Evolutionary conservation across 2,797 vertebrate species (phyloP).

Genomic region (Malurus splendens): DNA sequence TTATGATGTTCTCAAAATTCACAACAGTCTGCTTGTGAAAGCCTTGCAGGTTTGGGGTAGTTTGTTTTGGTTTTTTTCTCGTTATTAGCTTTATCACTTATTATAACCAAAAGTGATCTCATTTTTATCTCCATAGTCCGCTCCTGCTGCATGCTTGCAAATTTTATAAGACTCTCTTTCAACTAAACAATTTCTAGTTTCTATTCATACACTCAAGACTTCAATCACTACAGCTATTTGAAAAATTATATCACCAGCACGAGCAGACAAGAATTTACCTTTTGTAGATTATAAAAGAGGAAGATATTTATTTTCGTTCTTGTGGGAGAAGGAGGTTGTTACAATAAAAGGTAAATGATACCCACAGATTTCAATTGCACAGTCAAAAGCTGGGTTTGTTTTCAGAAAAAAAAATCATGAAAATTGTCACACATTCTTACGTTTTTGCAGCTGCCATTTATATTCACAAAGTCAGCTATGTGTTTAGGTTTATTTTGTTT

Average conservation of each 20-base stretch:
- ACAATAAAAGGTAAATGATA: constrained; percentile 8
- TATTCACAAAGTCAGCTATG: neutral
- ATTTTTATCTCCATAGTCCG: neutral
- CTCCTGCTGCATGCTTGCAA: neutral
- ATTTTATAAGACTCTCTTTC: neutral
- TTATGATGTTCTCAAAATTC: neutral
- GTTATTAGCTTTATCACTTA: neutral
- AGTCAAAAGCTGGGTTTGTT: neutral
- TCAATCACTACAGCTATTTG: neutral
- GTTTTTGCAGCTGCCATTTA: neutral
- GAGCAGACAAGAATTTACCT: constrained; percentile 20
- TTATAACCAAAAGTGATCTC: neutral
- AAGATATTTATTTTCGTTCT: neutral
- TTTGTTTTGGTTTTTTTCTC: neutral
- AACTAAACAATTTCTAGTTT: neutral
- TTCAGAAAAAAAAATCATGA: neutral
- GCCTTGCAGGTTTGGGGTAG: neutral
- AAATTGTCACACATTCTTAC: neutral
- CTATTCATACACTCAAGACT: constrained; percentile 2
- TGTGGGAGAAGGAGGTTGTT: neutral
- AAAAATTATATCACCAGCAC: constrained; percentile 18
- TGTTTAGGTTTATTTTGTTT: neutral
- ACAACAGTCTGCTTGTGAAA: neutral
- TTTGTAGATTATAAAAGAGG: neutral
- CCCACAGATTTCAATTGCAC: neutral